A percentile compares a stretch with the other conserved stretches of the same genome.
Evolutionary conservation across 2,888 invertebrate genomes (phyloP).

Genomic region (Epinotia nisella): DNA sequence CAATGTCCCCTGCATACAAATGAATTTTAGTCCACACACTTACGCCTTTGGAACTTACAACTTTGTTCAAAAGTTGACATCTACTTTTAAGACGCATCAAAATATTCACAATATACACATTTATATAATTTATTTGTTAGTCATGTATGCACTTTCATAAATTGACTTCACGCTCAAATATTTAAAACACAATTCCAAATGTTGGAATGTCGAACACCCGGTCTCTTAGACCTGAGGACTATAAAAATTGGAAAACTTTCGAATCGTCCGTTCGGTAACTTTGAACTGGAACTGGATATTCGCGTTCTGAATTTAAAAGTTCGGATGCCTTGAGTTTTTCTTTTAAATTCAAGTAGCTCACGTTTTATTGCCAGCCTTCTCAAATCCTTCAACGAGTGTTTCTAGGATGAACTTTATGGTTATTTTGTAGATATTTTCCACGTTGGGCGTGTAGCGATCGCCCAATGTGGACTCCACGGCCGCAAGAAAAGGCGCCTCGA

Average conservation of each 20-base stretch:
- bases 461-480: constrained; percentile 94
- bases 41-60: constrained; percentile 17
- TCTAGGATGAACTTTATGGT: constrained; percentile 96
- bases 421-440: constrained; percentile 95
- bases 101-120: constrained; percentile 64
- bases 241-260: constrained; percentile 47
- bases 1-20: constrained; percentile 53
- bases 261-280: constrained; percentile 50
- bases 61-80: constrained; percentile 39
- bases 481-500: constrained; percentile 94
- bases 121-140: constrained; percentile 43
- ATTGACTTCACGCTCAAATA: constrained; percentile 36
- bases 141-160: constrained; percentile 38
- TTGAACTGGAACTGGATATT: constrained; percentile 36
- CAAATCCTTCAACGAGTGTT: constrained; percentile 92
- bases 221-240: constrained; percentile 23
- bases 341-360: constrained; percentile 54
- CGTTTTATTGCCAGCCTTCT: constrained; percentile 77
- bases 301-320: constrained; percentile 28
- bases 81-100: constrained; percentile 47
- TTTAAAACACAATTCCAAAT: constrained; percentile 42
- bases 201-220: constrained; percentile 41
- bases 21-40: constrained; percentile 43
- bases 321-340: constrained; percentile 44
- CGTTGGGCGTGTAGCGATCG: constrained; percentile 95